A percentile compares a stretch with the other conserved stretches of the same genome.
phyloP scores from a whole-genome alignment of 2,797 vertebrate species.

The Syngnathus acus region DNA sequence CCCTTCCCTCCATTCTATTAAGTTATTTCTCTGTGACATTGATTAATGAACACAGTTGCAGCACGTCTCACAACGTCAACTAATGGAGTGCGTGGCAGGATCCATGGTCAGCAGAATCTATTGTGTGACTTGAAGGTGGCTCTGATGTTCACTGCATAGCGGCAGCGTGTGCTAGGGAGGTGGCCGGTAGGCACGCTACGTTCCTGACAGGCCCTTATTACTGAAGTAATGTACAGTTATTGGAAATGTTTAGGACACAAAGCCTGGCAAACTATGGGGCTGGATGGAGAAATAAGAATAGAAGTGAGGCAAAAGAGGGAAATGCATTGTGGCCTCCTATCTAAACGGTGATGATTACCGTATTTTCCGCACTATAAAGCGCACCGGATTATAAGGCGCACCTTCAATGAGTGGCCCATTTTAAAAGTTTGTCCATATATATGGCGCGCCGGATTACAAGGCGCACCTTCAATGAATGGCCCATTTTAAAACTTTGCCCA shows the following conservation, averaged over 20 bases:
- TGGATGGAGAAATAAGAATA: slow-evolving; percentile 12
- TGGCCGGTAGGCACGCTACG: slow-evolving; percentile 52
- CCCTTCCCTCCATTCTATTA: slow-evolving; percentile 39
- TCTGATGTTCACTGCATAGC: slow-evolving; percentile 49
- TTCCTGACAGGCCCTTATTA: slow-evolving; percentile 55
- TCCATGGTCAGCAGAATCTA: slow-evolving; percentile 57
- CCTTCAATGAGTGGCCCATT: too few species aligned
- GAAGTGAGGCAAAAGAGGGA: not conserved
- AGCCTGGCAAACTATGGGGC: slow-evolving; percentile 16
- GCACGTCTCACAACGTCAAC: slow-evolving; percentile 25
- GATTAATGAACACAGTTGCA: slow-evolving; percentile 58
- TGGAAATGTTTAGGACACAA: slow-evolving; percentile 61
- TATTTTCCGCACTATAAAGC: too few species aligned
- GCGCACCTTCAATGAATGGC: too few species aligned
- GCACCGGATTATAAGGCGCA: too few species aligned
- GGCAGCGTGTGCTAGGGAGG: slow-evolving; percentile 29
- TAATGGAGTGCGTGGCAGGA: slow-evolving; percentile 30
- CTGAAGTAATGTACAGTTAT: slow-evolving; percentile 55
- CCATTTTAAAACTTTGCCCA: too few species aligned
- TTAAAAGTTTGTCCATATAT: too few species aligned
- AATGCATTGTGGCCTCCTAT: too few species aligned
- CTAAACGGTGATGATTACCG: too few species aligned
- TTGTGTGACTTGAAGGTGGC: slow-evolving; percentile 51
- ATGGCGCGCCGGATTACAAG: too few species aligned
- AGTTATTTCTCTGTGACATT: slow-evolving; percentile 49